These are phyloP conservation scores for Siphamia tubifer DNA, from an alignment of 2,113 vertebrate species.

Conservation along the genomic window DNA sequence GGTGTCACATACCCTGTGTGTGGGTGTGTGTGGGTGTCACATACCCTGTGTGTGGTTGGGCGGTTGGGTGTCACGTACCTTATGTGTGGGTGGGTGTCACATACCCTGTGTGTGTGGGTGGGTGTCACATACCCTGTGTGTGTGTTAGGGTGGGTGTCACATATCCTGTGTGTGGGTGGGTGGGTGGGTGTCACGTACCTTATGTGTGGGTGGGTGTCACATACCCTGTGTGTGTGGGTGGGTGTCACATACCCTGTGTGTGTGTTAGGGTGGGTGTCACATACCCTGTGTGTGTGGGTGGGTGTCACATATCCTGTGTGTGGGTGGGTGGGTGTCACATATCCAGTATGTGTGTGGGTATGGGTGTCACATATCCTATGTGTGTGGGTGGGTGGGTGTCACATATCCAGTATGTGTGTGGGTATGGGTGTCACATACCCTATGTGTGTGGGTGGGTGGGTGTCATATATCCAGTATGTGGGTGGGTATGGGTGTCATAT, in stretches of 20 bases:
- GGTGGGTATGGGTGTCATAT: constrained; percentile 33
- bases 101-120: not conserved
- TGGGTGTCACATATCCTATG: too few relatives aligned
- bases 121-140: too few relatives aligned
- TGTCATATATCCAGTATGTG: too few relatives aligned
- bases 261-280: too few relatives aligned
- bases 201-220: too few relatives aligned
- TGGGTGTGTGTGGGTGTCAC: constrained; percentile 50
- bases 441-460: too few relatives aligned
- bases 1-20: not conserved
- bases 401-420: constrained; percentile 12
- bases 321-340: too few relatives aligned
- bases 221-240: constrained; percentile 49
- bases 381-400: constrained; percentile 15
- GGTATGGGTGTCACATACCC: not conserved
- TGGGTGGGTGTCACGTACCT: not conserved
- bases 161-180: not conserved
- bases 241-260: not conserved
- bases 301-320: constrained; percentile 1
- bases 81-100: too few relatives aligned
- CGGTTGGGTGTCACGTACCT: too few relatives aligned
- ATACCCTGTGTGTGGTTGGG: not conserved
- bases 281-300: constrained; percentile 49
- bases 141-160: too few relatives aligned
- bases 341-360: too few relatives aligned